A percentile compares a stretch with the other conserved stretches of the same genome.
These are phyloP conservation scores for Channa maculata DNA, from an alignment of 2,113 vertebrate genomes.

Conservation along the genomic window DNA sequence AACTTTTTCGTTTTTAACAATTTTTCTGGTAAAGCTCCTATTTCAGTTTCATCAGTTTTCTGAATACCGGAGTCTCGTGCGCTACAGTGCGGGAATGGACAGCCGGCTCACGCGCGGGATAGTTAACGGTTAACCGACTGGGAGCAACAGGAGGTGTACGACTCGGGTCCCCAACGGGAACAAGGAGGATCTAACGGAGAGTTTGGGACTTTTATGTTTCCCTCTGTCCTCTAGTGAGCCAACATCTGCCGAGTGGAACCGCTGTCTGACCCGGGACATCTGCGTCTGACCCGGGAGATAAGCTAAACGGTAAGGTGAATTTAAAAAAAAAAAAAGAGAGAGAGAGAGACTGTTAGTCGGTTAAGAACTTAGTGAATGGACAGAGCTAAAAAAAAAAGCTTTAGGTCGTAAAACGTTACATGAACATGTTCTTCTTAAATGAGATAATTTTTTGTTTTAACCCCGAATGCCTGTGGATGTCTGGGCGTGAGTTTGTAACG, in stretches of 20 bases:
- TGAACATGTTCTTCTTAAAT: too few species aligned
- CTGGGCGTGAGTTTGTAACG: too few species aligned
- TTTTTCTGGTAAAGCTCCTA: not conserved
- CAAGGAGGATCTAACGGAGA: conserved; percentile 6
- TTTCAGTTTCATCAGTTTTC: not conserved
- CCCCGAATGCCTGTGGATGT: too few species aligned
- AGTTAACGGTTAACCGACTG: not conserved
- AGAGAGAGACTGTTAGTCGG: not conserved
- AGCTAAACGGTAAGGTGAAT: conserved; percentile 24
- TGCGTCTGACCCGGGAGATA: conserved; percentile 7
- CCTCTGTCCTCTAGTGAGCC: not conserved
- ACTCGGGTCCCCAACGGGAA: not conserved
- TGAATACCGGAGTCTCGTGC: conserved; percentile 10
- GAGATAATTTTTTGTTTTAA: too few species aligned
- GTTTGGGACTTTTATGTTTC: not conserved
- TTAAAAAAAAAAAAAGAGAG: too few species aligned
- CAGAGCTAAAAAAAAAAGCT: too few species aligned
- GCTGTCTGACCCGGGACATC: conserved; percentile 35
- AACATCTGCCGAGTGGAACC: conserved; percentile 16
- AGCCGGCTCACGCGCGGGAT: conserved; percentile 1
- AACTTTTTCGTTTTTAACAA: too few species aligned
- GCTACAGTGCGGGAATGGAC: not conserved
- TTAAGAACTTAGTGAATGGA: not conserved
- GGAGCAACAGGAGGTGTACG: conserved; percentile 65
- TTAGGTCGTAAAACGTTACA: too few species aligned